phyloP scores from a whole-genome alignment of 1,140 invertebrate genomes.

The Ylistrum balloti region DNA sequence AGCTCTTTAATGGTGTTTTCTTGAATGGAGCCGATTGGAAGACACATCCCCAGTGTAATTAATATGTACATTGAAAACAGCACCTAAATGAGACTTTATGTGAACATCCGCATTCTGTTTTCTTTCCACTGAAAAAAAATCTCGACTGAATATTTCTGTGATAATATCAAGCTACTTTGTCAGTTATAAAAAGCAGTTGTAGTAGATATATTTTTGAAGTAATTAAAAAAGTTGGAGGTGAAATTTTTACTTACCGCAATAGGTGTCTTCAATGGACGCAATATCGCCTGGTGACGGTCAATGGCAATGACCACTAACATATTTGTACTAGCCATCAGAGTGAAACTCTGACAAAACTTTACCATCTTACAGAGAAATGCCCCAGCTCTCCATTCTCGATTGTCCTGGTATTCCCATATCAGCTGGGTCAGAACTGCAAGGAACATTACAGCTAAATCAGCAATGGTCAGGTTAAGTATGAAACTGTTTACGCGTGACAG shows the following conservation, averaged over 20 bases:
- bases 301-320: constrained; percentile 83
- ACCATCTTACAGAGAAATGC: constrained; percentile 79
- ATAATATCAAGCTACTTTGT: too few relatives aligned
- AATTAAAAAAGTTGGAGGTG: too few relatives aligned
- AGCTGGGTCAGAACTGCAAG: constrained; percentile 79
- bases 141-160: too few relatives aligned
- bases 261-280: constrained; percentile 78
- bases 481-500: constrained; percentile 76
- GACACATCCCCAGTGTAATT: too few relatives aligned
- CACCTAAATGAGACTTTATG: too few relatives aligned
- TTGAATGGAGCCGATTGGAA: too few relatives aligned
- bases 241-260: constrained; percentile 70
- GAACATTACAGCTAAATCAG: constrained; percentile 80
- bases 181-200: too few relatives aligned
- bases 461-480: constrained; percentile 80
- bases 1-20: too few relatives aligned
- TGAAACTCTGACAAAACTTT: constrained; percentile 81
- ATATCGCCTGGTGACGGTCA: constrained; percentile 82
- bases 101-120: too few relatives aligned
- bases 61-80: too few relatives aligned
- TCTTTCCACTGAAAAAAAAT: too few relatives aligned
- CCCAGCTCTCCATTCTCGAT: constrained; percentile 79
- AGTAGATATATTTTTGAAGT: too few relatives aligned
- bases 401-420: constrained; percentile 81
- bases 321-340: constrained; percentile 81